A percentile compares a stretch with the other conserved stretches of the same genome.
phyloP scores from a whole-genome alignment of 2,113 vertebrate species.

The Elachura formosa region DNA sequence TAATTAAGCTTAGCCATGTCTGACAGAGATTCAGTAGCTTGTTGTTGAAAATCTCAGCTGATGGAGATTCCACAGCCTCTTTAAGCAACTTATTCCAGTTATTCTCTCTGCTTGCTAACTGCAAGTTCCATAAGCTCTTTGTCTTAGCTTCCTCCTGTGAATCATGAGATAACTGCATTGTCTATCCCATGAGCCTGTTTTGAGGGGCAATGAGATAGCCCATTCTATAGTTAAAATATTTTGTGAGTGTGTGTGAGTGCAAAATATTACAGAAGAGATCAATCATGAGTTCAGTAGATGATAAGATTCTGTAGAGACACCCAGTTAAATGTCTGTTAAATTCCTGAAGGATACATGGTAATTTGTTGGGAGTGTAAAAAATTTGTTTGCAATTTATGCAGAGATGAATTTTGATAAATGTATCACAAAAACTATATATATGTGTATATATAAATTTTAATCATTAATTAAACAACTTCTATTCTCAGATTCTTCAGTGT shows the following conservation, averaged over 20 bases:
- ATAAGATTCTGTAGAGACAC: background rate
- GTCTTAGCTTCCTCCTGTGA: background rate
- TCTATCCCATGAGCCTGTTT: background rate
- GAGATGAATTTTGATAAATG: background rate
- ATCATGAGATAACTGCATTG: background rate
- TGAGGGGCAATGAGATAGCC: background rate
- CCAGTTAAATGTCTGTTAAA: background rate
- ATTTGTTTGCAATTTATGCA: background rate
- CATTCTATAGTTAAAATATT: background rate
- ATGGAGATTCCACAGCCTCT: background rate
- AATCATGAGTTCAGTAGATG: background rate
- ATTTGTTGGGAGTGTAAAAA: background rate
- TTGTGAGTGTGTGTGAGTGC: background rate
- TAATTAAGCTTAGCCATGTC: background rate
- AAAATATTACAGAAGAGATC: background rate
- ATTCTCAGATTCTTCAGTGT: conserved; percentile 81
- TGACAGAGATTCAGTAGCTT: background rate
- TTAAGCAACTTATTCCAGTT: background rate
- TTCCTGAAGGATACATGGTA: background rate
- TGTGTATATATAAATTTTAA: background rate
- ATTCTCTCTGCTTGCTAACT: background rate
- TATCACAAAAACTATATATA: background rate
- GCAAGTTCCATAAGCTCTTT: background rate
- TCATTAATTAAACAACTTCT: background rate
- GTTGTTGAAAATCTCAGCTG: background rate